Conservation (phyloP, 1,140 invertebrate genomes). For the Chlorops oryzae region DNA sequence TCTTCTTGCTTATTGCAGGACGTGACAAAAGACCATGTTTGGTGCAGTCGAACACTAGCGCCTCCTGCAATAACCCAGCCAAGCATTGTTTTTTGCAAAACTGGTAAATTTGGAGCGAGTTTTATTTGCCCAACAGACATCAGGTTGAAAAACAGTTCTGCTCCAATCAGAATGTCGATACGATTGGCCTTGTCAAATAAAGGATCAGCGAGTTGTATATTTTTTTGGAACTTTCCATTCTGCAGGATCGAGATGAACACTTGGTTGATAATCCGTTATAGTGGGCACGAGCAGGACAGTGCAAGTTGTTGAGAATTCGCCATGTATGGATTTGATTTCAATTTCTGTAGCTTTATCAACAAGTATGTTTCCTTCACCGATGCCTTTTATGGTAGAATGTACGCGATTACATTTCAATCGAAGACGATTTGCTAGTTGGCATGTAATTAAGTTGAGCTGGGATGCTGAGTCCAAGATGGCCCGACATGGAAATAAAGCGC, state of each 20-base stretch:
- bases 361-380: constrained; percentile 1
- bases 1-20: neutral
- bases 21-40: neutral
- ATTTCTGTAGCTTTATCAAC: constrained; percentile 2
- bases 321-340: neutral
- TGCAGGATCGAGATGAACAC: neutral
- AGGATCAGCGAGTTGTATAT: constrained; percentile 25
- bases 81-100: constrained; percentile 32
- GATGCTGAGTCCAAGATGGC: constrained; percentile 6
- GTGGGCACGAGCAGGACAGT: neutral
- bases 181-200: constrained; percentile 16
- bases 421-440: constrained; percentile 3
- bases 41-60: neutral
- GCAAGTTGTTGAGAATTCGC: neutral
- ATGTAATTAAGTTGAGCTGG: constrained; percentile 9
- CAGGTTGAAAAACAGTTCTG: constrained; percentile 18
- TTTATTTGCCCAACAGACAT: constrained; percentile 24
- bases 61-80: constrained; percentile 33
- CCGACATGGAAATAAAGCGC: constrained; percentile 5
- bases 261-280: constrained; percentile 10
- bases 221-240: constrained; percentile 14
- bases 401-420: neutral
- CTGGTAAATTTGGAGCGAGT: constrained; percentile 22
- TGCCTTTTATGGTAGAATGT: neutral
- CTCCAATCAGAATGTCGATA: constrained; percentile 30